Base-by-base conservation (phyloP, 2,888 invertebrate species). In the Ctenicera cuprea region DNA sequence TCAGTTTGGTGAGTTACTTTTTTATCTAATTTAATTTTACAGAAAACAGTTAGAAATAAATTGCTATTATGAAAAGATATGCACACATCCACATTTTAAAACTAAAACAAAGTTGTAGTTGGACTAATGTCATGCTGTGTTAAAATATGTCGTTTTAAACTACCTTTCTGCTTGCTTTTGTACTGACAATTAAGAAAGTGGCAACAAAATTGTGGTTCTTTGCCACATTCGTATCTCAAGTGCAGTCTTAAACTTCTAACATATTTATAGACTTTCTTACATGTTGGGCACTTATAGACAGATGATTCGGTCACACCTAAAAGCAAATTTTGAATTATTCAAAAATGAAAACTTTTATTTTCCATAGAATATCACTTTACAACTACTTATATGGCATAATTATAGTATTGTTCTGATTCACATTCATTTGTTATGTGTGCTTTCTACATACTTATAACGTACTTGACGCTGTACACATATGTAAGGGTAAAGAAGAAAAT, bases 171-270 rank as follows among this genome's bases (percentile, higher is more conserved):
- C 9, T 62, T 62, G 20, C n/a, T 43, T 11, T 11, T 41, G 43
- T 62, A 62, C 4, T 62, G 7, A 8, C 57, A 57, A 37, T 57
- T 16, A 9, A 3, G 48, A 11, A 26, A 5, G 11, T 48, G 22
- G 50, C 74, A 74, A 33, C 16, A 38, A 66, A 70, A 74, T 8
- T 64, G 66, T 16, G 70, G 61, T 11, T 64, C 66, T 66, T 66
- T 70, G 26, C 74, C 74, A 41, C 74, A 74, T 43, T 70, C 70
- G 33, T 64, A 74, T 16, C 45, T 59, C 11, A 65, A 12, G 38
- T 74, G 74, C n/a, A 59, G 61, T 11, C 38, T 30, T 14, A 74
- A 37, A 14, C 33, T 22, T 50, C 61, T 52, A n/a, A 12, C 33
- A 59, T 61, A 33, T 37, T 61, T 61, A 54, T 70, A 74, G 9